Evolutionary conservation across 1,140 invertebrate species (phyloP), one percentile per base, ranked within the genome.

Genomic region (Fopius arisanus): DNA sequence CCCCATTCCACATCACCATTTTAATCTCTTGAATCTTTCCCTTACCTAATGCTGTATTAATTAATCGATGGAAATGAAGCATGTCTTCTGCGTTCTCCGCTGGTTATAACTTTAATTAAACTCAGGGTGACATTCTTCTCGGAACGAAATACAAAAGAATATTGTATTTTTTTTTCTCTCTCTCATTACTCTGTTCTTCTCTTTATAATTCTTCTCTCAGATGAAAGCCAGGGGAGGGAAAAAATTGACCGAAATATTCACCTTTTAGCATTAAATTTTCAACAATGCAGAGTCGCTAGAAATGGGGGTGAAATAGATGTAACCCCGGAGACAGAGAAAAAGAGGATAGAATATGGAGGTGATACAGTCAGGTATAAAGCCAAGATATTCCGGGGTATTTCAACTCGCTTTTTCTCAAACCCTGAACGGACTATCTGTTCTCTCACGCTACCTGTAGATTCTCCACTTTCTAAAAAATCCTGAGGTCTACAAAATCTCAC

Each of bases 21-120:
- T 9, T 66, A 65, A n/a, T 65, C 40, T 66, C 16, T 59, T 59
- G 14, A 51, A 51, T 51, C 19, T 51, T 51, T 16, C 19, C 19
- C 19, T 65, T 33, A 31, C 29, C 28, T 37, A n/a, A 10, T 19
- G 33, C 62, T 31, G 28, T 19, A 16, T 16, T 31, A 29, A 65
- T 65, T 65, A 65, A 65, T 65, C 62, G 62, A 33, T 33, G 28
- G 26, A 65, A 65, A 65, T 33, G 62, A 65, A 29, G 62, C 16
- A 19, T 65, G 29, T 31, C 62, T 6, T 33, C 6, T n/a, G 5
- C 33, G 14, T 65, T 33, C 29, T 9, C 4, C 28, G 26, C 28
- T 19, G 29, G 29, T 65, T 16, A n/a, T n/a, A 65, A 31, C 29
- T 65, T 29, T 33, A 65, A 65, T 65, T 33, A 65, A 65, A 65